Percentiles rank a stretch among this genome's conserved stretches.
These are phyloP conservation scores for crab-eating macaque (Macaca fascicularis) DNA, from an alignment of 2,113 vertebrate species.

Conservation along the genomic window T2T-MFA8v1.1 NC_088392.1:11817501-11818000, in stretches of 20 bases:
- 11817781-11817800: background rate
- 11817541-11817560: constrained; percentile 19
- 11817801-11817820: background rate
- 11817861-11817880: background rate
- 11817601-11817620: background rate
- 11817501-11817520: background rate
- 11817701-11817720: background rate
- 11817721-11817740: background rate
- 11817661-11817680: background rate
- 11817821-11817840: background rate
- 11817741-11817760: background rate
- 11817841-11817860: background rate
- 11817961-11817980: background rate
- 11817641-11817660: background rate
- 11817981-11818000: constrained; percentile 22
- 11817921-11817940: background rate
- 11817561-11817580: background rate
- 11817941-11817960: background rate
- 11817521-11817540: constrained; percentile 43
- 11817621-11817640: background rate
- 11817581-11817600: background rate
- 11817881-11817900: background rate
- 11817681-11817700: background rate
- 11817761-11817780: background rate
- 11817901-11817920: background rate